These are phyloP conservation scores for Oncorhynchus clarkii DNA, from an alignment of 2,113 vertebrate species.

Conservation along the genomic window DNA sequence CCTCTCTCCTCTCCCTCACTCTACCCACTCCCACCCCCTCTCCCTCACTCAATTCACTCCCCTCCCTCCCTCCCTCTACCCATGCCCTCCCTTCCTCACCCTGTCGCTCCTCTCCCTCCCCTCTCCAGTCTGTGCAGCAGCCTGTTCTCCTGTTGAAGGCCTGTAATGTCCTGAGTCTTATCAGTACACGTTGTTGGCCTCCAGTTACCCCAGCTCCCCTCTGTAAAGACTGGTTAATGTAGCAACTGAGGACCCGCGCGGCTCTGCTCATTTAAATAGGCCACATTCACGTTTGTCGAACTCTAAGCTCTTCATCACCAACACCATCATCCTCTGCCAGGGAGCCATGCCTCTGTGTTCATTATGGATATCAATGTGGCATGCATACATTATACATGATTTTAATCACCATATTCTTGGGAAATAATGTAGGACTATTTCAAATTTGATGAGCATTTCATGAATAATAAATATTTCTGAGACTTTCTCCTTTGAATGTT, in stretches of 20 bases:
- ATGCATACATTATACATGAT: conserved; percentile 62
- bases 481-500: conserved; percentile 26
- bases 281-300: conserved; percentile 16
- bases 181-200: neutral
- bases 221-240: neutral
- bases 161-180: neutral
- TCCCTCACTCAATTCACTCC: too few relatives aligned
- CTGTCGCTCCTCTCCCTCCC: neutral
- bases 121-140: neutral
- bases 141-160: neutral
- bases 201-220: neutral
- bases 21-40: too few relatives aligned
- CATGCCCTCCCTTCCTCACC: neutral
- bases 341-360: conserved; percentile 34
- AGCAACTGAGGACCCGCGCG: neutral
- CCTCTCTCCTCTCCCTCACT: neutral
- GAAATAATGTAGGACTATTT: conserved; percentile 33
- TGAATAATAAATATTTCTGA: conserved; percentile 34
- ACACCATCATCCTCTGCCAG: conserved; percentile 23
- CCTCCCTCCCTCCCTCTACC: neutral
- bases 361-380: conserved; percentile 50
- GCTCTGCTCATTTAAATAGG: neutral
- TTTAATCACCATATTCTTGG: conserved; percentile 58
- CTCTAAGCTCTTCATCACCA: conserved; percentile 29
- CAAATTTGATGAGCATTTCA: conserved; percentile 40